Evolutionary conservation across 2,888 invertebrate genomes (phyloP).

Genomic region (Habroteleia sp.): DNA sequence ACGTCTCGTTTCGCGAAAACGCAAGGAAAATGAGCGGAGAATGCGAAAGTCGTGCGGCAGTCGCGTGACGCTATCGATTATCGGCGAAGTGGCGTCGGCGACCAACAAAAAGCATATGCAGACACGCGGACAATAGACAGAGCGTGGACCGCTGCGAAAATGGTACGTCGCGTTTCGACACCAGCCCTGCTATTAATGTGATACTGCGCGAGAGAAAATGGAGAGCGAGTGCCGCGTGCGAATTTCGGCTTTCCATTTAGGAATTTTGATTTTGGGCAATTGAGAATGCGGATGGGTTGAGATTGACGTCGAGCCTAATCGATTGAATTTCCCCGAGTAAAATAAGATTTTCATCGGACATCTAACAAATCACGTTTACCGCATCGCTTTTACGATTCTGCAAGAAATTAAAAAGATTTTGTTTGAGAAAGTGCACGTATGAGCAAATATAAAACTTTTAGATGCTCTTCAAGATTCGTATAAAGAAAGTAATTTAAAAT

Average conservation of each 20-base stretch:
- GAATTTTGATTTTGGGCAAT: background rate
- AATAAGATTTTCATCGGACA: background rate
- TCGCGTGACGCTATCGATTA: constrained; percentile 52
- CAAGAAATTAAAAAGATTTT: too few species aligned
- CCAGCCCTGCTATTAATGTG: constrained; percentile 18
- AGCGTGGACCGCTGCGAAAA: constrained; percentile 42
- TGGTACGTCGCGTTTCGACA: constrained; percentile 40
- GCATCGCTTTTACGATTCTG: too few species aligned
- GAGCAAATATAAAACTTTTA: too few species aligned
- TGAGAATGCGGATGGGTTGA: background rate
- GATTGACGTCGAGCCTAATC: constrained; percentile 4
- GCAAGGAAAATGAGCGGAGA: background rate
- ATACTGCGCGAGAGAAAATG: constrained; percentile 9
- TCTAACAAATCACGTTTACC: background rate
- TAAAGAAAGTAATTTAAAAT: too few species aligned
- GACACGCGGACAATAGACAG: constrained; percentile 33
- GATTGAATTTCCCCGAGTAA: background rate
- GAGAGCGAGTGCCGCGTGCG: constrained; percentile 6
- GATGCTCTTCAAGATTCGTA: too few species aligned
- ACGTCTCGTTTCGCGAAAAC: background rate
- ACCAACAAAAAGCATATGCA: constrained; percentile 21
- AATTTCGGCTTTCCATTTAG: background rate
- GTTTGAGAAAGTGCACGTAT: too few species aligned
- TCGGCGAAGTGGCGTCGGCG: constrained; percentile 48
- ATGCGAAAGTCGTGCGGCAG: constrained; percentile 18